Percentiles rank a stretch among this genome's conserved stretches.
Conservation (phyloP, 2,888 invertebrate genomes). For the Alcis repandata region DNA sequence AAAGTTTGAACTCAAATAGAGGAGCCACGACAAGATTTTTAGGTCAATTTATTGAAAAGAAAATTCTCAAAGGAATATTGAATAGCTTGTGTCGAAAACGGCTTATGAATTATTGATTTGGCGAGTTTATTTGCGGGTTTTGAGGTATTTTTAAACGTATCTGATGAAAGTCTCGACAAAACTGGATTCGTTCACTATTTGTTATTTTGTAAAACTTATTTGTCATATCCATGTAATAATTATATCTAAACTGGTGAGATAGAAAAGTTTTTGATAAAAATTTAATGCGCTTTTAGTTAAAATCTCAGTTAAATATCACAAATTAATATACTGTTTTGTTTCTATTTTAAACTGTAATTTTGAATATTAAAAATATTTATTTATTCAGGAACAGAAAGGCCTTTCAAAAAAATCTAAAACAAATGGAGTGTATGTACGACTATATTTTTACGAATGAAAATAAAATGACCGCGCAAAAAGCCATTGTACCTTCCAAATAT, state of each 20-base stretch:
- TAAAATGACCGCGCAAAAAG: conserved; percentile 3
- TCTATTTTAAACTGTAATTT: no score
- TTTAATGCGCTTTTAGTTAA: no score
- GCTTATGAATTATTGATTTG: conserved; percentile 35
- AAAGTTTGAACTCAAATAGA: conserved; percentile 54
- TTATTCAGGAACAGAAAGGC: no score
- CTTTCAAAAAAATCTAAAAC: neutral
- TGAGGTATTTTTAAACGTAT: neutral
- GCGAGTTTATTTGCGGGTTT: conserved; percentile 11
- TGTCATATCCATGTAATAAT: no score
- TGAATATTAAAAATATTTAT: no score
- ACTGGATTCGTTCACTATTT: neutral
- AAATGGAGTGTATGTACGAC: neutral
- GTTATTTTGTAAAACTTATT: no score
- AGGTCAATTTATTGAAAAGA: conserved; percentile 41
- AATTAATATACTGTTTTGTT: no score
- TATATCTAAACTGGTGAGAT: no score
- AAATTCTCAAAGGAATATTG: conserved; percentile 37
- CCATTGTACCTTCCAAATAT: conserved; percentile 19
- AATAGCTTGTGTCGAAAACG: conserved; percentile 28
- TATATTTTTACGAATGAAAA: conserved; percentile 4
- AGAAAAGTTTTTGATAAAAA: no score
- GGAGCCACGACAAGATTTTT: conserved; percentile 42
- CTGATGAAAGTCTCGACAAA: neutral
- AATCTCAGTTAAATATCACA: no score